Evolutionary conservation across 2,888 invertebrate genomes (phyloP), one percentile per base, ranked within the genome.

Genomic region (Cosmopolites sordidus): DNA sequence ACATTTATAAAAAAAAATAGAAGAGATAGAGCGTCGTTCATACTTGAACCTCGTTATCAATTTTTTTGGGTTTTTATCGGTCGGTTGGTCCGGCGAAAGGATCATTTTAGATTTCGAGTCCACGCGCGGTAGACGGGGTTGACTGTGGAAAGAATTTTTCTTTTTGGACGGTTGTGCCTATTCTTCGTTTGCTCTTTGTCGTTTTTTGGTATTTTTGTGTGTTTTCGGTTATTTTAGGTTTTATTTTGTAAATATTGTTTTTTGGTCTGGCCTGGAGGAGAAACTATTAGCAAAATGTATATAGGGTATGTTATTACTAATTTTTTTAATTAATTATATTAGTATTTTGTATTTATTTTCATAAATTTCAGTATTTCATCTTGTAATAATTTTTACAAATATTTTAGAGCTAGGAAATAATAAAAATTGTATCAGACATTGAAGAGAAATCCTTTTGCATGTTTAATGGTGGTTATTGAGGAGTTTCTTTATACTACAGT

Each of bases 241-340:
- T 30, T 49, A 33, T 43, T 37, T n/a, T n/a, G n/a, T n/a, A 49
- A 12, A 39, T 42, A 50, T 40, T 48, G 12, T 22, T 48, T 40
- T 40, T 48, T 37, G 37, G 41, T 48, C 18, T 56, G 51, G 53
- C 46, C 54, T 48, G 58, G 58, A 56, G 58, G 58, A 58, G 48
- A 49, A 18, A n/a, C 18, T 11, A 14, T 18, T 9, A 33, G 14
- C 8, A 45, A 42, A 8, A 51, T 56, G 58, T 56, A 60, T 59
- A 27, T 61, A 30, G 60, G 60, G 58, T 58, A 55, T 16, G 58
- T 55, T 43, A 27, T 38, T 39, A 12, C 4, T 5, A 9, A 33
- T 33, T 6, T 33, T 33, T 33, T 12, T 33, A n/a, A n/a, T n/a
- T n/a, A n/a, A n/a, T n/a, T n/a, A n/a, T n/a, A n/a, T n/a, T n/a